Percentiles rank a stretch among this genome's conserved stretches.
Evolutionary conservation across 2,888 invertebrate genomes (phyloP).

Genomic region (Eupeodes luniger): DNA sequence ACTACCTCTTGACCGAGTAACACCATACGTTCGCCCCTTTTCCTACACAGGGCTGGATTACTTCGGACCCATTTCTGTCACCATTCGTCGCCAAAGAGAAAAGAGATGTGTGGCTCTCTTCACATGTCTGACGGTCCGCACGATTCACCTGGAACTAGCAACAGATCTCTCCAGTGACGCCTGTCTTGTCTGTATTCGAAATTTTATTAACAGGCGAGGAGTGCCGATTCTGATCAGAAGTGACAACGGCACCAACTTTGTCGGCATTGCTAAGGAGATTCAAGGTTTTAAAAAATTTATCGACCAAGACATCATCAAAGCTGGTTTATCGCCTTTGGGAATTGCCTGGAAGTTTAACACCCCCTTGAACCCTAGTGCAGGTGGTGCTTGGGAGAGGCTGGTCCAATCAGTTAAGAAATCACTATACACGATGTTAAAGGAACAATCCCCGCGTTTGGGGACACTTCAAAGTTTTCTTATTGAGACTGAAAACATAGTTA

Average conservation of each 20-base stretch:
- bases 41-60: slow-evolving; percentile 61
- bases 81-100: slow-evolving; percentile 46
- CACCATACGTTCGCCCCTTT: slow-evolving; percentile 24
- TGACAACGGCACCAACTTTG: no score
- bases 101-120: slow-evolving; percentile 71
- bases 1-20: slow-evolving; percentile 20
- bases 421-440: not conserved
- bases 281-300: not conserved
- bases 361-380: slow-evolving; percentile 33
- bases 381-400: slow-evolving; percentile 41
- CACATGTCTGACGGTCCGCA: slow-evolving; percentile 51
- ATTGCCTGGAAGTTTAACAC: slow-evolving; percentile 45
- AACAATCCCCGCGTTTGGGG: slow-evolving; percentile 40
- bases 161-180: slow-evolving; percentile 68
- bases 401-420: slow-evolving; percentile 22
- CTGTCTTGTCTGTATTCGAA: slow-evolving; percentile 66
- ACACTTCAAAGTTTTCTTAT: slow-evolving; percentile 52
- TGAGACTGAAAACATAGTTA: slow-evolving; percentile 45
- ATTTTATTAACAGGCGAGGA: slow-evolving; percentile 63
- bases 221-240: no score
- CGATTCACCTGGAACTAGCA: slow-evolving; percentile 64
- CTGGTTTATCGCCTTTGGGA: not conserved
- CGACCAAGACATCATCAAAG: not conserved
- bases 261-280: no score
- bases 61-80: slow-evolving; percentile 53